Base-by-base conservation (phyloP, 2,113 vertebrate genomes). In the Etia nguti region DNA sequence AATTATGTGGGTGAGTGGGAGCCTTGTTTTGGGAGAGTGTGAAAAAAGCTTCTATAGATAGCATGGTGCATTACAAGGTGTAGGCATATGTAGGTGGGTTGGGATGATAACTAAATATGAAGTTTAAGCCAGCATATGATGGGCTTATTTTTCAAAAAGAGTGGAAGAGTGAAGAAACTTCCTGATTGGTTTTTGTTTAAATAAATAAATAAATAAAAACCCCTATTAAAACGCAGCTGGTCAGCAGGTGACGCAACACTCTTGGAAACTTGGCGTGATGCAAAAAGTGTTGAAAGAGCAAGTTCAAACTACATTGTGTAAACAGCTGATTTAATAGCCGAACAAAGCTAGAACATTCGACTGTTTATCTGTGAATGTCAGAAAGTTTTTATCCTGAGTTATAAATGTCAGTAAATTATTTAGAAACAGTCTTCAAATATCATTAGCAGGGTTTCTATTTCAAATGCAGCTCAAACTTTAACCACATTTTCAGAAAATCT, bases 1-100 rank as follows among this genome's bases (percentile, higher is more conserved):
- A 88, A 94, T 93, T 90, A 92, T 89, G 82, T 20, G 73, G 86
- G 84, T 81, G 89, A 93, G 85, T 91, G 87, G 75, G 60, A 89
- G 88, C 65, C 80, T 81, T 43, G 36, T 18, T 59, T 80, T 20
- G 54, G 36, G 4, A 80, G 4, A 29, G 38, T 41, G 24, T 60
- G 41, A 20, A 31, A 31, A 81, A 60, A 29, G 55, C 56, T 81
- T 48, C 18, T 46, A 31, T 22, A 65, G 55, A 31, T 9, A 60
- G 24, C 56, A n/a, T 6, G 2, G 26, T 52, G 46, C 0, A 3
- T 31, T 50, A 13, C 10, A 31, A 34, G 20, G 20, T 68, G 13
- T 22, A 8, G 24, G 16, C 24, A 50, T 20, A 15, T 29, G 31
- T 65, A 29, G 7, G 60, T 85, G 24, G 11, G 12, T 65, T 43